Evolutionary conservation across 2,888 invertebrate genomes (phyloP), one percentile per base, ranked within the genome.

Genomic region (Thera obeliscata): DNA sequence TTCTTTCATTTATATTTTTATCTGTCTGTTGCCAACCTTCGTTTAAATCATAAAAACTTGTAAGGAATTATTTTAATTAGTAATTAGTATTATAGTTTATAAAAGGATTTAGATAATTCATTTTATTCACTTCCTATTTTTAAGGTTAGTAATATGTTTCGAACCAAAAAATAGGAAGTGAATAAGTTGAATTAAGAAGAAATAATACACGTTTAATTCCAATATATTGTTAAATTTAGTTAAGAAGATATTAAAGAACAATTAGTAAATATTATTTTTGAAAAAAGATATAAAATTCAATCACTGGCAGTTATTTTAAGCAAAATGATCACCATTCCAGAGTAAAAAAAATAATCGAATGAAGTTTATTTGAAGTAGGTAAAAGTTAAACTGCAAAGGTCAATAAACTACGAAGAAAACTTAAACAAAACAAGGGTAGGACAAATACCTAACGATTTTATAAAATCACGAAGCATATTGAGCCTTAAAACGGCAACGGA

Each of bases 381-480:
- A 46, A 2, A 41, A 46, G 52, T 33, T 33, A 52, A 2, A 33
- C 0, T 22, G 8, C 7, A 33, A 33, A 52, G 33, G 52, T 33
- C 50, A 50, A 22, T 50, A 52, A 33, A 9, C 52, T 52, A 9
- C 22, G 33, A 6, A 33, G 50, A 33, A 52, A 33, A 9, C 52
- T 33, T 2, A 33, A 3, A 33, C 33, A 22, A 48, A n/a, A 33
- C 6, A 6, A 3, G 9, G 9, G 2, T 22, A 65, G 62, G 73
- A 71, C 73, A 56, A 77, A 75, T 75, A 74, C 22, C 22, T 22
- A 22, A 36, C 86, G 85, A 85, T 83, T 83, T 84, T 82, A 86
- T 82, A 75, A 81, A 84, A 77, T 78, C 80, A 84, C 85, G 87
- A 78, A 86, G 74, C 76, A 83, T 76, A 70, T 73, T 86, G 87